Base-by-base conservation (phyloP, 2,888 invertebrate species). In the Notocelia uddmanniana region DNA sequence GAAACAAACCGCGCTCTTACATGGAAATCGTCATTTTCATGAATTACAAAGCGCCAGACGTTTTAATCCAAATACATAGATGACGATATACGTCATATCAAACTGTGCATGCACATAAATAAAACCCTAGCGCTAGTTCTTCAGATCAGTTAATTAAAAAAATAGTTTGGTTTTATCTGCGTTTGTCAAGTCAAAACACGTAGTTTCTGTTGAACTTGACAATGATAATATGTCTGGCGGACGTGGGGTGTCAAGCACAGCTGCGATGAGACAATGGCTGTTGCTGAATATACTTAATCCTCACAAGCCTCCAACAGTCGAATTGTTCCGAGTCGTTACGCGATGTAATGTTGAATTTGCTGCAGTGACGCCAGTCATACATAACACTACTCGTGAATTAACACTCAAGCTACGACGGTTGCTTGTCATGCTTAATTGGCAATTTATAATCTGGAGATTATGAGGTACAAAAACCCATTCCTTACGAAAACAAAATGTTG, bases 161-260 rank as follows among this genome's bases (percentile, higher is more conserved):
- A 2, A 31, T 54, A 67, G 52, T 23, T 34, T 75, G 60, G 34
- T 54, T 62, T 58, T 71, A 68, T 45, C 50, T 52, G 62, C 71
- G 68, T 76, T 80, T 81, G 78, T 73, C 67, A 31, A 87, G 81
- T 84, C 83, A 74, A 74, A 74, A 79, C 83, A 83, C 85, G 85
- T 84, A 77, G 76, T 74, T 86, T 85, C 80, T 81, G 81, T 82
- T 88, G 84, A 89, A 90, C 88, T 89, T 89, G 87, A 88, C 88
- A 89, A 88, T 87, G 84, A 86, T 87, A 64, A 86, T 86, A 84
- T 88, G 84, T 86, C 85, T 86, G 75, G 80, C 84, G 83, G 85
- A 85, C 83, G 85, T 77, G 80, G 73, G 77, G 76, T 76, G 83
- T 82, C 84, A 81, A 76, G 78, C 80, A 78, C 88, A 89, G 86